Base-by-base conservation (phyloP, 2,113 vertebrate genomes). In the Nothocercus julius region DNA sequence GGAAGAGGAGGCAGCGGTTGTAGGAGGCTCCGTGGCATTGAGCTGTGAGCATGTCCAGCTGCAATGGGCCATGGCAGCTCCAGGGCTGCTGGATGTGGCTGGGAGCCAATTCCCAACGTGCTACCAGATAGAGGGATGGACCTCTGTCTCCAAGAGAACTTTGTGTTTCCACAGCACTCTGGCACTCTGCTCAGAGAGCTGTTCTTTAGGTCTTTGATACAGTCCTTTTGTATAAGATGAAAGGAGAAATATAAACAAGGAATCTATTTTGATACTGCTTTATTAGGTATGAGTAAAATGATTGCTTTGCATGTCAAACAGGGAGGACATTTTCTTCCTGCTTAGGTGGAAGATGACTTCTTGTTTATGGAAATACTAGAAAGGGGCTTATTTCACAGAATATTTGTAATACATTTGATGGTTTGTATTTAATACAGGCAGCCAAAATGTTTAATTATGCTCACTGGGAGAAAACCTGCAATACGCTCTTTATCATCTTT, bases 401-500 rank as follows among this genome's bases (percentile, higher is more conserved):
- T 85, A 89, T 69, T 90, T 82, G 42, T 78, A 94, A 87, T 70
- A 13, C 0, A 0, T 53, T 92, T 95, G 82, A 56, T 77, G 94
- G 0, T 61, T 94, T 97, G 88, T 88, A 20, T 94, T 87, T 63
- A 88, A 80, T 97, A 92, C 79, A 99, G 99, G 98, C 98, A 62
- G 99, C 99, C 70, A 99, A 99, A 97, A 93, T 99, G 94, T 99
- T 99, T 95, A 98, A 99, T 96, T 99, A 99, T 0, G 99, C 99
- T 73, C 98, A 85, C 89, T 99, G 98, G 98, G 98, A 98, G 90
- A 98, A 96, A 72, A 98, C 98, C 45, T 99, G 98, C 97, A 97
- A 99, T 19, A 8, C n/a, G 13, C 95, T 99, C 34, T 99, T 99
- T 72, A 80, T 99, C 77, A 91, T 99, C 81, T 99, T 99, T 70